phyloP scores from a whole-genome alignment of 2,113 vertebrate genomes.

The Eublepharis macularius region DNA sequence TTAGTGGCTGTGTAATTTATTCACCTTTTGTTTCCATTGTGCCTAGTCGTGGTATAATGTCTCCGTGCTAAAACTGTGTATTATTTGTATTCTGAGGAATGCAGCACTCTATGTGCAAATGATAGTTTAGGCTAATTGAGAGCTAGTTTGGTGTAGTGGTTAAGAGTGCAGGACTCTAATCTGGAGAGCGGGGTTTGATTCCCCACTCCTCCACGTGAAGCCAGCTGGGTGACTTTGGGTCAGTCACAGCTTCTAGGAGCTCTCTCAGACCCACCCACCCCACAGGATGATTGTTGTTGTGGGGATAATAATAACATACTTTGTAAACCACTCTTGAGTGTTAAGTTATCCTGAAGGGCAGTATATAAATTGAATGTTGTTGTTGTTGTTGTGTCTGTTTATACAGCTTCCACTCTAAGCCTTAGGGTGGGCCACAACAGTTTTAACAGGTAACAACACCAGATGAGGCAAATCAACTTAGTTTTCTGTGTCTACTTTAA shows the following conservation, averaged over 20 bases:
- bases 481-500: neutral
- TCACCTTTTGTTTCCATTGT: neutral
- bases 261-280: no score
- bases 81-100: neutral
- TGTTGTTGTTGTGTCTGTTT: neutral
- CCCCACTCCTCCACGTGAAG: no score
- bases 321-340: no score
- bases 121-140: neutral
- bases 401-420: neutral
- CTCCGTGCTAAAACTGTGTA: neutral
- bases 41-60: neutral
- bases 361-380: no score
- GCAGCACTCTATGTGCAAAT: neutral
- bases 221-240: no score
- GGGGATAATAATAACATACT: no score
- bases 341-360: no score
- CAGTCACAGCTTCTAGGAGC: no score
- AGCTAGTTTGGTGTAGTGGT: no score
- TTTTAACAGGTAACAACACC: neutral
- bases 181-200: no score
- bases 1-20: neutral
- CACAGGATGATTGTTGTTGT: no score
- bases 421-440: neutral
- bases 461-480: neutral
- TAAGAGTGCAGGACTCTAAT: no score